Conservation (phyloP, 2,888 invertebrate species). For the Helicoverpa assulta region DNA sequence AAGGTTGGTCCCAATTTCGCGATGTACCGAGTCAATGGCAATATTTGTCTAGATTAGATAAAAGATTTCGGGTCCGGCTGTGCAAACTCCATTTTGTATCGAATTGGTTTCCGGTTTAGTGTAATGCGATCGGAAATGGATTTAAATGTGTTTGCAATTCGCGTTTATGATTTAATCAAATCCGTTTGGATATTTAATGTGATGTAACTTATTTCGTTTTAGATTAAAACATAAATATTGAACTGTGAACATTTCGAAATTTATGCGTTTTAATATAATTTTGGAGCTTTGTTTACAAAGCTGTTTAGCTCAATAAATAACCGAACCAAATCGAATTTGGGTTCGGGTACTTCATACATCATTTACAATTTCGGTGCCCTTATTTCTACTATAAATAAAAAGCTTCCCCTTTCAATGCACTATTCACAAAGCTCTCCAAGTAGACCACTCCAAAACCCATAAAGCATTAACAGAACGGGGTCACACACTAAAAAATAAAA, state of each 20-base stretch:
- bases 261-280: slow-evolving; percentile 41
- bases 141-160: slow-evolving; percentile 54
- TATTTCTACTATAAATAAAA: slow-evolving; percentile 4
- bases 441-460: slow-evolving; percentile 41
- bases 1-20: slow-evolving; percentile 70
- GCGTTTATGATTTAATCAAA: slow-evolving; percentile 52
- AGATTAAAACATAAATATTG: slow-evolving; percentile 45
- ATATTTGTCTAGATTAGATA: slow-evolving; percentile 84
- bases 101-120: slow-evolving; percentile 67
- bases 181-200: slow-evolving; percentile 28
- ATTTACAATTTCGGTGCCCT: slow-evolving; percentile 1
- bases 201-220: slow-evolving; percentile 17
- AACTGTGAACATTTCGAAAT: slow-evolving; percentile 13
- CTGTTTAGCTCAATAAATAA: slow-evolving; percentile 20
- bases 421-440: slow-evolving; percentile 22
- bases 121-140: slow-evolving; percentile 59
- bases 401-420: slow-evolving; percentile 9
- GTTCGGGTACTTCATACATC: slow-evolving; percentile 9
- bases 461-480: slow-evolving; percentile 53
- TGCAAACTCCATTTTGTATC: slow-evolving; percentile 65
- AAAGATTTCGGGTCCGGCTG: slow-evolving; percentile 71
- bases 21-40: slow-evolving; percentile 75
- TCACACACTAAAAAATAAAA: slow-evolving; percentile 41
- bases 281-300: slow-evolving; percentile 18
- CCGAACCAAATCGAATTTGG: slow-evolving; percentile 27